Evolutionary conservation across 1,140 invertebrate species (phyloP).

Genomic region (Oscheius sp.): DNA sequence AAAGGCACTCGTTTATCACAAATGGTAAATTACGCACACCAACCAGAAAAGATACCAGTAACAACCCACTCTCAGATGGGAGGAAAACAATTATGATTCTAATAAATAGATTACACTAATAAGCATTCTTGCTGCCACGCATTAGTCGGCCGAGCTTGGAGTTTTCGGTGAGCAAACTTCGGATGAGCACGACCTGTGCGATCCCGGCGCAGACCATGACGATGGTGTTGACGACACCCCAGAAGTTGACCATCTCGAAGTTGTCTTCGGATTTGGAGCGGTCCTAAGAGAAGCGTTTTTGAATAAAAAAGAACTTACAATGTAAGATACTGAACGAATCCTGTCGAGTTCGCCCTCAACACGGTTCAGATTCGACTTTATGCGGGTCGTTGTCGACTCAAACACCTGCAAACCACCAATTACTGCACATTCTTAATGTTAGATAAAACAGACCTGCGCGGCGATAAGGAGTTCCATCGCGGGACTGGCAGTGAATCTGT

Average conservation of each 20-base stretch:
- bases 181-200: not conserved
- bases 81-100: too few species aligned
- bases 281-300: not conserved
- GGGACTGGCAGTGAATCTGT: not conserved
- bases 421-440: too few species aligned
- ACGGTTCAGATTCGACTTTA: not conserved
- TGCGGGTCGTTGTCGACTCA: not conserved
- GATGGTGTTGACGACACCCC: not conserved
- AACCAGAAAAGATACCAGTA: too few species aligned
- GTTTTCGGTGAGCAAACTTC: not conserved
- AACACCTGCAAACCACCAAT: not conserved
- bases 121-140: too few species aligned
- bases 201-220: not conserved
- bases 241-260: not conserved
- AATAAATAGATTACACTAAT: too few species aligned
- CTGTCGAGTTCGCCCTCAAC: not conserved
- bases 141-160: not conserved
- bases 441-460: not conserved
- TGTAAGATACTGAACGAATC: not conserved
- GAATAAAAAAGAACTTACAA: not conserved
- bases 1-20: too few species aligned
- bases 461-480: not conserved
- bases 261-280: slow-evolving; percentile 4
- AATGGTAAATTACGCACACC: too few species aligned
- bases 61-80: too few species aligned